Percentiles rank a stretch among this genome's conserved stretches.
Evolutionary conservation across 2,797 vertebrate genomes (phyloP).

Genomic region (Macrochelys suwanniensis): DNA sequence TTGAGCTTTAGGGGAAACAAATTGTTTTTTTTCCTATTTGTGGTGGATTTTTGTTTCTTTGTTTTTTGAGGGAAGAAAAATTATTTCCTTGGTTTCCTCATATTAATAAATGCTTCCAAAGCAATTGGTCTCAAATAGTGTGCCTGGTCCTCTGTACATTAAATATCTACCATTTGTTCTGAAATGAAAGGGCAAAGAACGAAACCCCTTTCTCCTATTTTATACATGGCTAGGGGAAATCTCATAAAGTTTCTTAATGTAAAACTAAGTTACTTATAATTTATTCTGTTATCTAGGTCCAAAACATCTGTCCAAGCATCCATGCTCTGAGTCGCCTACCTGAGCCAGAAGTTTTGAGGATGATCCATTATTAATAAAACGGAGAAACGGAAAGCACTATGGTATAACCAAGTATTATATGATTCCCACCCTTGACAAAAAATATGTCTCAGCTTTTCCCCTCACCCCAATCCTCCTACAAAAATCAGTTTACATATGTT

Average conservation of each 20-base stretch:
- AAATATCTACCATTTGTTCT: not conserved
- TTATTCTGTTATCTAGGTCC: not conserved
- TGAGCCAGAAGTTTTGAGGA: not conserved
- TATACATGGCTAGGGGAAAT: not conserved
- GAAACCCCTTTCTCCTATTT: not conserved
- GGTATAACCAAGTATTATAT: not conserved
- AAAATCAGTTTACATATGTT: not conserved
- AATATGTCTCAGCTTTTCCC: rapidly evolving
- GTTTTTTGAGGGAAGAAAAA: not conserved
- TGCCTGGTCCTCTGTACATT: not conserved
- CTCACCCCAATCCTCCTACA: not conserved
- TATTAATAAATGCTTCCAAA: not conserved
- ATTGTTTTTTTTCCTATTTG: not conserved
- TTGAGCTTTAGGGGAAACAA: not conserved
- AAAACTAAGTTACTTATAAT: not conserved
- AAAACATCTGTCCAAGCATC: not conserved
- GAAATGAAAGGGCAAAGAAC: not conserved
- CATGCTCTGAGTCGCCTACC: not conserved
- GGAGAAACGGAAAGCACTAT: not conserved
- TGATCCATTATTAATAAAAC: not conserved
- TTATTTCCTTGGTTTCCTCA: not conserved
- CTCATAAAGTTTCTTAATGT: not conserved
- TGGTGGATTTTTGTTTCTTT: not conserved
- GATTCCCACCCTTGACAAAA: not conserved
- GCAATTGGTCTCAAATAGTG: not conserved